Base-by-base conservation (phyloP, 2,797 vertebrate genomes). In the Lates japonicus region DNA sequence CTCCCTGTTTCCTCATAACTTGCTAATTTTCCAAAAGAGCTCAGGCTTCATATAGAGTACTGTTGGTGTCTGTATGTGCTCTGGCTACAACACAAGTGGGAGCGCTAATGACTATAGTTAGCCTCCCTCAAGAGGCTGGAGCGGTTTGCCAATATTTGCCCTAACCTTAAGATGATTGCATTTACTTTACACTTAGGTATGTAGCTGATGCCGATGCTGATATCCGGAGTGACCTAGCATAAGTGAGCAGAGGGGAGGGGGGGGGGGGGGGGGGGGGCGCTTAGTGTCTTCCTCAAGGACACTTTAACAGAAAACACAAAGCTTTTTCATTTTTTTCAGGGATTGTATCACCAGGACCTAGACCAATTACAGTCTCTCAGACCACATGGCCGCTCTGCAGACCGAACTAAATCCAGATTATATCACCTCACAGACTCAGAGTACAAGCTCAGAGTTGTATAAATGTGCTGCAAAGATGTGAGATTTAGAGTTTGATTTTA, bases 141-240 rank as follows among this genome's bases (percentile, higher is more conserved):
- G 78, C 84, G 77, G 75, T 88, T 87, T 80, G 88, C 85, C 86
- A 92, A 91, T 90, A 90, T 92, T 90, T 90, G 81, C 87, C 87
- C 88, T 85, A 69, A 91, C 90, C 83, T 88, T 75, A 75, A 29
- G 68, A 91, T 88, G 86, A 91, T 87, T 90, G 78, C 75, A 79
- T 91, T 91, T 82, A 51, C 64, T 76, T 85, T 73, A 87, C 88
- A 65, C 87, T 55, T 67, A 48, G 68, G 87, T 87, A 73, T 87
- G 88, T 86, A 87, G 83, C 81, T 25, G 59, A 76, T 59, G 69
- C 58, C 62, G n/a, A n/a, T n/a, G n/a, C 69, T 80, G n/a, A n/a
- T 37, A 66, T 74, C 73, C 63, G 29, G 12, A 59, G 49, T 49
- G 70, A 90, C 70, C 76, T 49, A 5, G 70, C 58, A 60, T 39